These are phyloP conservation scores for Ictidomys tridecemlineatus DNA, from an alignment of 2,113 vertebrate genomes.

Conservation along the genomic window DNA sequence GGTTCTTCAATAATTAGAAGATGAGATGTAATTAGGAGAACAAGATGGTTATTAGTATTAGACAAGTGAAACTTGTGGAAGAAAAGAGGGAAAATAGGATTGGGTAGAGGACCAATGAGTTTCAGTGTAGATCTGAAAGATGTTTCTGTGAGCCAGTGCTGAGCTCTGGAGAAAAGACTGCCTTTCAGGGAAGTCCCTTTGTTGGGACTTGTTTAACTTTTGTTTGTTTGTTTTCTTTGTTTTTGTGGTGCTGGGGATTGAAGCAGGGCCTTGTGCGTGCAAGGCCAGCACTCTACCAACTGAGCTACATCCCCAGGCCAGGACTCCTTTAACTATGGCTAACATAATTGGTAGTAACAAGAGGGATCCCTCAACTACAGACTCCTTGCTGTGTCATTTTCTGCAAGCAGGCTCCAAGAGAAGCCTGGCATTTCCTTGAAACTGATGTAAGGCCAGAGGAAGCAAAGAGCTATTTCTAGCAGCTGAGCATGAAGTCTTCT, in stretches of 20 bases:
- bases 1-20: not conserved
- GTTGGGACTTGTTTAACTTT: not conserved
- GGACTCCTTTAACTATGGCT: not conserved
- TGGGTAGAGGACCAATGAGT: rapidly evolving
- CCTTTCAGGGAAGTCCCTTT: not conserved
- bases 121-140: not conserved
- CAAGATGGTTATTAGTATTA: not conserved
- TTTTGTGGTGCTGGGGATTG: too few species aligned
- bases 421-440: not conserved
- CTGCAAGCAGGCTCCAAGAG: not conserved
- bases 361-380: not conserved
- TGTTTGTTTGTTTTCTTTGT: too few species aligned
- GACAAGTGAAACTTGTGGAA: not conserved
- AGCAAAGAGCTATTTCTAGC: not conserved
- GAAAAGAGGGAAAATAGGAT: not conserved
- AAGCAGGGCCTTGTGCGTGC: too few species aligned
- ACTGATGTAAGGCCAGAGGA: not conserved
- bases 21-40: not conserved
- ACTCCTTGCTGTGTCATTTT: not conserved
- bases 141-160: not conserved
- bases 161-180: not conserved
- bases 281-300: too few species aligned
- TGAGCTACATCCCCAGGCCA: too few species aligned
- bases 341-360: not conserved
- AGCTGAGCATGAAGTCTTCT: not conserved